Base-by-base conservation (phyloP, 2,888 invertebrate genomes). In the Rhagonycha lutea region DNA sequence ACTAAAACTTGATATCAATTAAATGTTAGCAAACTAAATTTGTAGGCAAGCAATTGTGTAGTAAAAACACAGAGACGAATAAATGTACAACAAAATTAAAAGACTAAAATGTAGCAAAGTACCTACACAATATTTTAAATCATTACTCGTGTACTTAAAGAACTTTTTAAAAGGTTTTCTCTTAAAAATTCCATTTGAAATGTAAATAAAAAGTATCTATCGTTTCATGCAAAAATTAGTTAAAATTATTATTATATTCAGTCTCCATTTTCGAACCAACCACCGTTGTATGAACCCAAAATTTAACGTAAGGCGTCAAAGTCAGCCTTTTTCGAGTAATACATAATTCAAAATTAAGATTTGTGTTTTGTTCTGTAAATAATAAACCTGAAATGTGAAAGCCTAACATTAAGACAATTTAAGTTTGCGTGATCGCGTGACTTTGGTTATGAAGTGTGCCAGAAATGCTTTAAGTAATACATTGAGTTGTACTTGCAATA, bases 1-100 rank as follows among this genome's bases (percentile, higher is more conserved):
- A 69, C 68, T 47, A 73, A 76, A 73, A 76, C 73, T 73, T 70
- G 61, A 62, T 70, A 70, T 63, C 32, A 76, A 68, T 76, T 76
- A 72, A 73, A 73, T 29, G 73, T 62, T n/a, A 32, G 68, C 24
- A 18, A 65, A 65, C 63, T 65, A 65, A 24, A 65, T 65, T 65
- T 65, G n/a, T 47, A 47, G 47, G 47, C 47, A 47, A 47, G 47
- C n/a, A 47, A 47, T 47, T 47, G 47, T 47, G 47, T n/a, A 47
- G 47, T 47, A 47, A 47, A 47, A 47, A 47, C 47, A 47, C 47
- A 47, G 47, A 47, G 47, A 47, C 47, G 47, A 47, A 7, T n/a
- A 47, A 47, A 47, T 47, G 47, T 47, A 47, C 47, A 47, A 47
- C 12, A 47, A 47, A 47, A 47, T 47, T 4, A 47, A 47, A 47